Conservation (phyloP, 1,140 invertebrate genomes). For the Drosophila teissieri region DNA sequence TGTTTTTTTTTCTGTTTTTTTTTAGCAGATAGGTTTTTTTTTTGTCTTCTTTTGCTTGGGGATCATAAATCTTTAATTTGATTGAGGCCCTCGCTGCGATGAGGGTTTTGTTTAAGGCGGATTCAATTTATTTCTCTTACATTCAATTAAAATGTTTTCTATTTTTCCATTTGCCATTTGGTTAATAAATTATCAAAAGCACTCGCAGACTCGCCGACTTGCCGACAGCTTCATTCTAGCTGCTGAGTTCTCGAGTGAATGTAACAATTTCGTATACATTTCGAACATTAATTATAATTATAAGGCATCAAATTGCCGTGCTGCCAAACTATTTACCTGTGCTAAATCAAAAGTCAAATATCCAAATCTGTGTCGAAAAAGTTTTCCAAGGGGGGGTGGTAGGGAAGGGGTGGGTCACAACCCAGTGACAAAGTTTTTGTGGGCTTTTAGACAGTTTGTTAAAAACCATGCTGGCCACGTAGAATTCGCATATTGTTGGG, state of each 20-base stretch:
- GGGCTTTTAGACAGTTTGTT: slow-evolving; percentile 19
- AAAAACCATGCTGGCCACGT: slow-evolving; percentile 29
- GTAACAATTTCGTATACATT: no score
- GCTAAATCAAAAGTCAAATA: slow-evolving; percentile 4
- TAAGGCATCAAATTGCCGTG: neutral
- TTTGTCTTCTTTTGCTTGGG: slow-evolving; percentile 21
- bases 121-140: slow-evolving; percentile 48
- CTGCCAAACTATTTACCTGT: slow-evolving; percentile 1
- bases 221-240: slow-evolving; percentile 2
- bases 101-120: slow-evolving; percentile 51
- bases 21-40: neutral
- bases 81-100: slow-evolving; percentile 48
- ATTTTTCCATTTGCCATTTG: slow-evolving; percentile 25
- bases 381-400: neutral
- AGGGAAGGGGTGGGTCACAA: no score
- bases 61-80: slow-evolving; percentile 59
- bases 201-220: neutral
- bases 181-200: slow-evolving; percentile 29
- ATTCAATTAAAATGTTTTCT: slow-evolving; percentile 53
- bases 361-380: slow-evolving; percentile 3
- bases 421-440: slow-evolving; percentile 10
- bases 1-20: slow-evolving; percentile 9
- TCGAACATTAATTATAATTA: no score
- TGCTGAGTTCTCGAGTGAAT: no score
- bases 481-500: slow-evolving; percentile 53